Evolutionary conservation across 1,140 invertebrate species (phyloP).

Genomic region (Metaphire vulgaris): DNA sequence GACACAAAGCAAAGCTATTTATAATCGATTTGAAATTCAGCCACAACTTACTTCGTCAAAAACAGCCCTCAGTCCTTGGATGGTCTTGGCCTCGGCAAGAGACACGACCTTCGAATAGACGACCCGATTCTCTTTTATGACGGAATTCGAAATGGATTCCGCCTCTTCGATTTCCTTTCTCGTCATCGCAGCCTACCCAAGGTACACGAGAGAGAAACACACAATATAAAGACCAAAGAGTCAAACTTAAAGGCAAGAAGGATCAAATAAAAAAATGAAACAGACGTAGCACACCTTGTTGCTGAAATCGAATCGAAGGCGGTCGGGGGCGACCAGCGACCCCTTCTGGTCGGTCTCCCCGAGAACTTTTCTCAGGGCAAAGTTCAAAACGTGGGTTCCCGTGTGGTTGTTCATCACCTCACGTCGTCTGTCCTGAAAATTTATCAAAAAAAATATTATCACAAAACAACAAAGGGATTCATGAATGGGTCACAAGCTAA

Average conservation of each 20-base stretch:
- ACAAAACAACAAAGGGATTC: too few species aligned
- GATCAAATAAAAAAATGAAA: too few species aligned
- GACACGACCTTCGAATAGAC: conserved; percentile 87
- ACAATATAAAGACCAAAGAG: too few species aligned
- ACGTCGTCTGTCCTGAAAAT: conserved; percentile 34
- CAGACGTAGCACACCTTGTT: too few species aligned
- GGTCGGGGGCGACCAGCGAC: conserved; percentile 94
- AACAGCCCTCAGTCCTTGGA: conserved; percentile 90
- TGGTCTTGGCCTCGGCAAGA: conserved; percentile 76
- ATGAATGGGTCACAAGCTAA: too few species aligned
- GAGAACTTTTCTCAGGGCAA: conserved; percentile 80
- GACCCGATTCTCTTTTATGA: conserved; percentile 70
- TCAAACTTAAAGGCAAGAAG: too few species aligned
- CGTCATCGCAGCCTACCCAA: conserved; percentile 73
- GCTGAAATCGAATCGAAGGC: conserved; percentile 82
- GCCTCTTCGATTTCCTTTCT: conserved; percentile 74
- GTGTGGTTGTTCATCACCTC: conserved; percentile 97
- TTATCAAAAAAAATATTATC: neutral
- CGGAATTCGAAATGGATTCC: conserved; percentile 70
- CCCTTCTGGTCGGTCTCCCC: conserved; percentile 91
- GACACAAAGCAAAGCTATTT: too few species aligned
- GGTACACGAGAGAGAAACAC: too few species aligned
- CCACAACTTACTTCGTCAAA: conserved; percentile 87
- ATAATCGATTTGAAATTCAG: too few species aligned
- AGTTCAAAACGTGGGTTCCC: conserved; percentile 95